Conservation (phyloP, 2,797 vertebrate species). For the Sebastes iracundus region DNA sequence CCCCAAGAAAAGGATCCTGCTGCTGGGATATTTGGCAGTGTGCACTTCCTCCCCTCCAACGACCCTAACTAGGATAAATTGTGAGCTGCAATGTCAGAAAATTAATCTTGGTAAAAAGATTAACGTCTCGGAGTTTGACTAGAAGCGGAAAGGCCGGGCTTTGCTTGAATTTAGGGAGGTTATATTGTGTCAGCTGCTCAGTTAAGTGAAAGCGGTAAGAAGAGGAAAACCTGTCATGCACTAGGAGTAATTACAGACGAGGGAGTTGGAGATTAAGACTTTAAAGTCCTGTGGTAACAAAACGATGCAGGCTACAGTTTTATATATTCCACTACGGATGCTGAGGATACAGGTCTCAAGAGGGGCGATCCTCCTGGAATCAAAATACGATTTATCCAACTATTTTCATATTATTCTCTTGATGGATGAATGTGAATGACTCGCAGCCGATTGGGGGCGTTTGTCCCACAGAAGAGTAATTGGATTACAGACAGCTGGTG, state of each 20-base stretch:
- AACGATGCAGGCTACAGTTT: slow-evolving; percentile 23
- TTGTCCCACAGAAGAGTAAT: slow-evolving; percentile 44
- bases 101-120: slow-evolving; percentile 49
- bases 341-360: not conserved
- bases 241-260: slow-evolving; percentile 36
- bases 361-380: slow-evolving; percentile 4
- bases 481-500: slow-evolving; percentile 62
- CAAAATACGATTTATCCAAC: slow-evolving; percentile 29
- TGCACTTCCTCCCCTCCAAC: slow-evolving; percentile 23
- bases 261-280: slow-evolving; percentile 49
- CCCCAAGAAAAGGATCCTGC: not conserved
- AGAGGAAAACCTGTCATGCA: slow-evolving; percentile 33
- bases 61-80: slow-evolving; percentile 41
- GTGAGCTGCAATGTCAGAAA: slow-evolving; percentile 36
- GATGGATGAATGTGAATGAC: slow-evolving; percentile 10
- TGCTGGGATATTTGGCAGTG: slow-evolving; percentile 8
- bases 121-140: slow-evolving; percentile 27
- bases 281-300: slow-evolving; percentile 29
- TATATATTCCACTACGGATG: not conserved
- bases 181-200: slow-evolving; percentile 37
- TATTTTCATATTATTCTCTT: slow-evolving; percentile 14
- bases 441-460: slow-evolving; percentile 5
- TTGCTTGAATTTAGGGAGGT: slow-evolving; percentile 29
- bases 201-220: slow-evolving; percentile 21
- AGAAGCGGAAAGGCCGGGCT: slow-evolving; percentile 11